Percentiles rank a stretch among this genome's conserved stretches.
Conservation (phyloP, 2,888 invertebrate genomes). For the Ellobium chinense region DNA sequence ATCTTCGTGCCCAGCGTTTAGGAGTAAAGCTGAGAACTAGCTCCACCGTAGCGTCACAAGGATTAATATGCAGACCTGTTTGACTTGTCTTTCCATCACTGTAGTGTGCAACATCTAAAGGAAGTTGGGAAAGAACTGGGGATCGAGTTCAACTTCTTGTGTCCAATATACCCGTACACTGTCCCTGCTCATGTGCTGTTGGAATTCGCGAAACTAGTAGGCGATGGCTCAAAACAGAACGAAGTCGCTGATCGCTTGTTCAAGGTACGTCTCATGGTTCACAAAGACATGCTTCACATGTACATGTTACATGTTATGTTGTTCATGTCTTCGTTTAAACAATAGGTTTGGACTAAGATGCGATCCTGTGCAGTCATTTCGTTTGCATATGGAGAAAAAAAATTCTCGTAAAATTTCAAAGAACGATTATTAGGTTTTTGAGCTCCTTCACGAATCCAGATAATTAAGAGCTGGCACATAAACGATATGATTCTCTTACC, state of each 20-base stretch:
- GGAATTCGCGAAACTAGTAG: slow-evolving; percentile 64
- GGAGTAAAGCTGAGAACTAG: too few species aligned
- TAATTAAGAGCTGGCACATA: too few species aligned
- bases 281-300: too few species aligned
- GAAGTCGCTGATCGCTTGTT: slow-evolving; percentile 69
- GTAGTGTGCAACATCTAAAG: slow-evolving; percentile 59
- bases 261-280: slow-evolving; percentile 60
- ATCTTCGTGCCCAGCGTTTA: too few species aligned
- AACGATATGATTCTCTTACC: too few species aligned
- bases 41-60: too few species aligned
- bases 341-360: not conserved
- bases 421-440: too few species aligned
- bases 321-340: not conserved
- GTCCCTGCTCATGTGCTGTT: slow-evolving; percentile 67
- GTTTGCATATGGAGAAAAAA: not conserved
- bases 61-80: too few species aligned
- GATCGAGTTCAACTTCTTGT: slow-evolving; percentile 65
- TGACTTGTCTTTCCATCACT: too few species aligned
- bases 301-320: not conserved
- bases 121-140: slow-evolving; percentile 65
- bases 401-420: too few species aligned
- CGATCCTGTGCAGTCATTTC: not conserved
- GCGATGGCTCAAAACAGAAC: slow-evolving; percentile 66
- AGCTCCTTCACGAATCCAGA: too few species aligned
- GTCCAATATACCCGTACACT: slow-evolving; percentile 66